Evolutionary conservation across 2,888 invertebrate species (phyloP).

Genomic region (Gonocerus acuteangulatus): DNA sequence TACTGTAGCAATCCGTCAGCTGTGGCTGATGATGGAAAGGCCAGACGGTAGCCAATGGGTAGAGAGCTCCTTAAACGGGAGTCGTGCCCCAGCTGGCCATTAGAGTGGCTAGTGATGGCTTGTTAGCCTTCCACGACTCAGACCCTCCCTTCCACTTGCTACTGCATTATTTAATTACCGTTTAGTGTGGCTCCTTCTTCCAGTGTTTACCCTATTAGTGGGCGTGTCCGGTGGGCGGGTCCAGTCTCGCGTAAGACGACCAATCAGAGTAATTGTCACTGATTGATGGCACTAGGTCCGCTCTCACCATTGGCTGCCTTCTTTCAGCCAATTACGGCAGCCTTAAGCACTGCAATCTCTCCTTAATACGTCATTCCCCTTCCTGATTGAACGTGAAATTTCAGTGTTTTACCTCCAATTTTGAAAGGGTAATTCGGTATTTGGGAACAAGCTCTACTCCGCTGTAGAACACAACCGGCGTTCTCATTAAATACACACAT

Average conservation of each 20-base stretch:
- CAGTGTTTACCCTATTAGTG: constrained; percentile 17
- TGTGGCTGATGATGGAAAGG: background rate
- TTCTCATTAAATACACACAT: too few species aligned
- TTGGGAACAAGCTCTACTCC: too few species aligned
- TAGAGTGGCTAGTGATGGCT: background rate
- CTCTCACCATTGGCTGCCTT: constrained; percentile 17
- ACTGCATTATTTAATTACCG: constrained; percentile 19
- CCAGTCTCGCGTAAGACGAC: background rate
- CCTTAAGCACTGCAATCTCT: constrained; percentile 10
- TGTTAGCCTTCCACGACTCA: constrained; percentile 9
- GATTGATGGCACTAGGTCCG: constrained; percentile 13
- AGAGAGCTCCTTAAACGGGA: too few species aligned
- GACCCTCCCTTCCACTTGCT: background rate
- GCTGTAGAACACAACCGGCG: too few species aligned
- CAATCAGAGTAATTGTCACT: constrained; percentile 23
- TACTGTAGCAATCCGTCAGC: background rate
- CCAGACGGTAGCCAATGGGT: background rate
- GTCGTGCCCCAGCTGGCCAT: too few species aligned
- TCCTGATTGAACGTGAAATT: too few species aligned
- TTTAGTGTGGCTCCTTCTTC: background rate
- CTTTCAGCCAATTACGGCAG: too few species aligned
- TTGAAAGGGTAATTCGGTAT: too few species aligned
- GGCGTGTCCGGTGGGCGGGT: constrained; percentile 20
- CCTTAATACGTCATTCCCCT: background rate
- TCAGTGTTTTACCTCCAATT: too few species aligned